A percentile compares a stretch with the other conserved stretches of the same genome.
phyloP scores from a whole-genome alignment of 2,797 vertebrate genomes.

The Vipera ursinii region DNA sequence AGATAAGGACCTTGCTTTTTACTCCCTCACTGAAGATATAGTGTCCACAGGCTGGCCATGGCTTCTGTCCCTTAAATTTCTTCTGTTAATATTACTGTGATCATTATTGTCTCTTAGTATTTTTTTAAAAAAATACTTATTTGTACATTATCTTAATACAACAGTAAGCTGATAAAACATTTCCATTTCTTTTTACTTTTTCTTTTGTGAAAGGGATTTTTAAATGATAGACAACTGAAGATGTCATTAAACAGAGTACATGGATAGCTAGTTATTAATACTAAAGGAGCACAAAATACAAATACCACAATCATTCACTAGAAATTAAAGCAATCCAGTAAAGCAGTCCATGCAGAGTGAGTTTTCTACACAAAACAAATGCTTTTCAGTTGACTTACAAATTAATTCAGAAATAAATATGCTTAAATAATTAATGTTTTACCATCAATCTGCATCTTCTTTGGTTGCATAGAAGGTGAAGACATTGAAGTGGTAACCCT shows the following conservation, averaged over 20 bases:
- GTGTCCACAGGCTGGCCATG: neutral
- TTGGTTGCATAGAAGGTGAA: constrained; percentile 90
- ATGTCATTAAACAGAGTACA: neutral
- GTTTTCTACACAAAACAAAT: constrained; percentile 33
- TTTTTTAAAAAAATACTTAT: neutral
- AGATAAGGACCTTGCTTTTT: neutral
- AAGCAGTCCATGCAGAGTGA: constrained; percentile 58
- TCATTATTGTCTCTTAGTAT: neutral
- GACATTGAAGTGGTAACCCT: constrained; percentile 85
- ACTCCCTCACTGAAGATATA: neutral
- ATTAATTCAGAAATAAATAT: constrained; percentile 46
- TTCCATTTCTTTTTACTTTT: neutral
- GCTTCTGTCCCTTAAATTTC: no score
- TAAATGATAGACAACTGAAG: neutral
- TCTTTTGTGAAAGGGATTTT: neutral
- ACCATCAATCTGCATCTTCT: constrained; percentile 96
- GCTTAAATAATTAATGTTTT: constrained; percentile 58
- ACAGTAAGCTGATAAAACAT: neutral
- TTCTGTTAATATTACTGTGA: no score
- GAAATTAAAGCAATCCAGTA: constrained; percentile 14
- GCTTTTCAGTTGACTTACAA: constrained; percentile 30
- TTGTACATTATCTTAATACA: neutral
- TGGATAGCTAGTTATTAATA: constrained; percentile 2
- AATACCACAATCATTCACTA: neutral
- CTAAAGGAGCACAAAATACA: neutral